Percentiles rank a stretch among this genome's conserved stretches.
These are phyloP conservation scores for Phyllostomus discolor DNA, from an alignment of 2,113 vertebrate species.

Conservation along the genomic window DNA sequence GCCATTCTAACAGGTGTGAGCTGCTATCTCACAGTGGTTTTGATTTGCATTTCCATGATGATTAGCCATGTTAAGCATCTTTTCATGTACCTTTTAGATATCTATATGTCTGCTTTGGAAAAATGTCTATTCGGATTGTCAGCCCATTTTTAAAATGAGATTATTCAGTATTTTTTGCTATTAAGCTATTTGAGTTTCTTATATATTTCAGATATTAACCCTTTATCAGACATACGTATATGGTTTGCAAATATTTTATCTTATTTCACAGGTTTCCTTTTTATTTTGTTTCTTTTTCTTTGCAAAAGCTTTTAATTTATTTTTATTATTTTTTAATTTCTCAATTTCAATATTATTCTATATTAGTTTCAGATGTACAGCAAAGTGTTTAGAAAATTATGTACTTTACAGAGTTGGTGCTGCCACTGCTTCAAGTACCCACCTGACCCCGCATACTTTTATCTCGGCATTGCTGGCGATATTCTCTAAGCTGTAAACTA, in stretches of 20 bases:
- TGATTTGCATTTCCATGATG: not conserved
- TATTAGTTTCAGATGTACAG: no score
- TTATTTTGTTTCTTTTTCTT: not conserved
- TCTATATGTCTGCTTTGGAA: not conserved
- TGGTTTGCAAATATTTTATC: not conserved
- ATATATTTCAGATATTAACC: not conserved
- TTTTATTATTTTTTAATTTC: no score
- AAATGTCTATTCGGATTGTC: not conserved
- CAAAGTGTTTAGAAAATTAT: no score
- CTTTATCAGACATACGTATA: not conserved
- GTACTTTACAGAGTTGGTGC: no score
- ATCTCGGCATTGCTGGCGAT: no score
- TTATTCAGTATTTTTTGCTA: not conserved
- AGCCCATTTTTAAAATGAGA: not conserved
- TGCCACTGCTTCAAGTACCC: no score
- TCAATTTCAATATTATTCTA: no score
- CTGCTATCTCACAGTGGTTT: not conserved
- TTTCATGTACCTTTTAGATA: not conserved
- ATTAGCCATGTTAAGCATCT: not conserved
- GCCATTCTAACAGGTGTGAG: not conserved
- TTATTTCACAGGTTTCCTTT: not conserved
- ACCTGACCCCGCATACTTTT: no score
- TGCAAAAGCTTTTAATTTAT: not conserved
- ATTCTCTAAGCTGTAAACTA: no score
- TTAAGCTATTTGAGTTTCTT: not conserved